phyloP scores from a whole-genome alignment of 2,797 vertebrate species.

The Spheniscus humboldti region DNA sequence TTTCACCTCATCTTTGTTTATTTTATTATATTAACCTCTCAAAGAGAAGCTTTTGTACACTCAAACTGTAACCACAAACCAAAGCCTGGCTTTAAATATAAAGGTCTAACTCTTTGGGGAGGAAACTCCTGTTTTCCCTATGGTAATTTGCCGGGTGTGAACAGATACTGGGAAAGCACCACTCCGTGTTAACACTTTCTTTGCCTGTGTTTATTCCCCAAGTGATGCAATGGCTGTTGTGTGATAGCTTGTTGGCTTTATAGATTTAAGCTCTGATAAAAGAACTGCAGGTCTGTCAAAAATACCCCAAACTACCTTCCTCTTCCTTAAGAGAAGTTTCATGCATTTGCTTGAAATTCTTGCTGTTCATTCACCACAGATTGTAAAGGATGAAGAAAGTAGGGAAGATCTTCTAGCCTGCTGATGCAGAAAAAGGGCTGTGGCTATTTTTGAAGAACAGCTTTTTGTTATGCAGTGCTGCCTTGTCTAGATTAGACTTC shows the following conservation, averaged over 20 bases:
- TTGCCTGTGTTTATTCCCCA: background rate
- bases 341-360: background rate
- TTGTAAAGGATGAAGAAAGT: background rate
- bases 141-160: background rate
- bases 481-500: background rate
- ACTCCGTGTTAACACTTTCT: background rate
- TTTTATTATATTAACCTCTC: background rate
- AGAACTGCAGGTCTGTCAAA: background rate
- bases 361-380: background rate
- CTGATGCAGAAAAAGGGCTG: background rate
- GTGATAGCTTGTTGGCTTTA: background rate
- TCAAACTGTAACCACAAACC: conserved; percentile 6
- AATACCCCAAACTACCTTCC: background rate
- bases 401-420: background rate
- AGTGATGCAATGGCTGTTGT: background rate
- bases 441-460: background rate
- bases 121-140: conserved; percentile 9
- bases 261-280: background rate
- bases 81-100: background rate
- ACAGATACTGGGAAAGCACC: background rate
- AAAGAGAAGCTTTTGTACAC: background rate
- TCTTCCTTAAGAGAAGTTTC: background rate
- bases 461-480: background rate
- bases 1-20: background rate
- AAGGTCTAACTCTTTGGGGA: background rate